Evolutionary conservation across 2,797 vertebrate genomes (phyloP), one percentile per base, ranked within the genome.

Genomic region (Halcyon leucocephala): DNA sequence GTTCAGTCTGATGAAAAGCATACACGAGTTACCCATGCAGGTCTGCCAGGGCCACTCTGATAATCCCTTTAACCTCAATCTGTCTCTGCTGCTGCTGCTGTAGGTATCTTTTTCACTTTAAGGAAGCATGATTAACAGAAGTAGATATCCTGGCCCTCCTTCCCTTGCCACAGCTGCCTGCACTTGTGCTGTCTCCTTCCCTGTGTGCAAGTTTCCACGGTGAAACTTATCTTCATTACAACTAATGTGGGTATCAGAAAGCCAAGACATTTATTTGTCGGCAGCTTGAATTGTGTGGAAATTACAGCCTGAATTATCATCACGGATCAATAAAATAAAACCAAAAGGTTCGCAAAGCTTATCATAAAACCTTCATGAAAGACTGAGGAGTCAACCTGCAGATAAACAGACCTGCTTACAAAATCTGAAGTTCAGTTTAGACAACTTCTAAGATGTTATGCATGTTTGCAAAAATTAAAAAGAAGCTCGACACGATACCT

Each of bases 371-470:
- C 37, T 67, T 82, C 19, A 31, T 35, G 31, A 57, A 71, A 87
- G 22, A 25, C 52, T 39, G 18, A 9, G 52, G 37, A 46, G 22
- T 48, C 14, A 52, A n/a, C 22, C 19, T 60, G 18, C 29, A 82
- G 44, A n/a, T 33, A 84, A 76, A 57, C 0, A 69, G 37, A 49
- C 4, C 1, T 1, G 2, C 49, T 78, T 60, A 48, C 9, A 86
- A 71, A 86, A 61, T 28, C 10, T 65, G 29, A 70, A 93, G 39
- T 41, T 61, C 64, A 62, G 9, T 77, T 66, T 74, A 58, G 64
- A 82, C 61, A 85, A 21, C 19, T 65, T 80, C 39, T 55, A 42
- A 74, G 22, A 54, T 0, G 0, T 49, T 51, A 69, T 0, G 1
- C 4, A 37, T 58, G 54, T 77, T 19, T 28, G 7, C 8, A 42